Evolutionary conservation across 2,888 invertebrate genomes (phyloP).

Genomic region (Hyposoter dolosus): DNA sequence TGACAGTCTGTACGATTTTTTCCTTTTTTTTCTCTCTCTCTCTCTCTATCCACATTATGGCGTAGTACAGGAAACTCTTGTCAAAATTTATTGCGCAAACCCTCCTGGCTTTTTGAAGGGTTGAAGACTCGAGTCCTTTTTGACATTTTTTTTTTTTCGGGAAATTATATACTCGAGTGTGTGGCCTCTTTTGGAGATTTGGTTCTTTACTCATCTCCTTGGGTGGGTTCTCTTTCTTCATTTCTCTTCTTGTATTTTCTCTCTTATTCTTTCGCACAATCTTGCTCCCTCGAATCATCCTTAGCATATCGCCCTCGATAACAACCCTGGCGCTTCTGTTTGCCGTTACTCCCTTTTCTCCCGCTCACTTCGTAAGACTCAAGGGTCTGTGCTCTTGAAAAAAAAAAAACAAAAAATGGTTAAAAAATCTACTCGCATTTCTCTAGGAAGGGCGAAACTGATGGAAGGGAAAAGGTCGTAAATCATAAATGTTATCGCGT

Average conservation of each 20-base stretch:
- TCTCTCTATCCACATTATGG: constrained; percentile 4
- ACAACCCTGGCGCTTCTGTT: constrained; percentile 74
- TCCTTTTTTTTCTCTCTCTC: constrained; percentile 22
- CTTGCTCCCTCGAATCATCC: constrained; percentile 39
- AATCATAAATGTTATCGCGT: constrained; percentile 55
- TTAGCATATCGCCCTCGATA: constrained; percentile 56
- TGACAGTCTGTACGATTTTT: constrained; percentile 53
- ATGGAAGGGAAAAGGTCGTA: constrained; percentile 40
- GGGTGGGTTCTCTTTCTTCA: constrained; percentile 46
- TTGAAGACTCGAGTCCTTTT: constrained; percentile 70
- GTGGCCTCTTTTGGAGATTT: constrained; percentile 17
- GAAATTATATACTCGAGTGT: constrained; percentile 56
- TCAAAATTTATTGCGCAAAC: constrained; percentile 72
- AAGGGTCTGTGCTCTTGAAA: constrained; percentile 47
- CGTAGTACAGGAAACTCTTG: constrained; percentile 56
- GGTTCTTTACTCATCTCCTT: constrained; percentile 32
- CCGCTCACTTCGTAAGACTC: constrained; percentile 62
- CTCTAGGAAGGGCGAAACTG: constrained; percentile 21
- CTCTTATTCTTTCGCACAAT: not conserved
- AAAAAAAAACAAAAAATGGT: constrained; percentile 14
- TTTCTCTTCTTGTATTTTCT: constrained; percentile 14
- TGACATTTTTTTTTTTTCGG: constrained; percentile 17
- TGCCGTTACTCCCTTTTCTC: constrained; percentile 76
- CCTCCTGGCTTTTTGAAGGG: constrained; percentile 75
- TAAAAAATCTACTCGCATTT: constrained; percentile 30